These are phyloP conservation scores for Lasioglossum oenotherae DNA, from an alignment of 2,888 invertebrate species.

Conservation along the genomic window DNA sequence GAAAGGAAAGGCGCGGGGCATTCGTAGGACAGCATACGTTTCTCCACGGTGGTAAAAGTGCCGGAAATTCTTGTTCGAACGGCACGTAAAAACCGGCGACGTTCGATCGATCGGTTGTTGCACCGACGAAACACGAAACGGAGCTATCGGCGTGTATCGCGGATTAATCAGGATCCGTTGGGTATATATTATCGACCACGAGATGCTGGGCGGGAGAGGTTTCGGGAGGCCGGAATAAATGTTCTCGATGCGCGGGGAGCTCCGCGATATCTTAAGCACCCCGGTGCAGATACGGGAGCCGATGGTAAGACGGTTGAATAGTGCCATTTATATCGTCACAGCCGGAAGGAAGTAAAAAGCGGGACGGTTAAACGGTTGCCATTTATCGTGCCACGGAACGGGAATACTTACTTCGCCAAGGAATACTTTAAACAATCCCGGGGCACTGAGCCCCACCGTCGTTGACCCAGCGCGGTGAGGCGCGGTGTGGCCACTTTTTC, in stretches of 20 bases:
- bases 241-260: not conserved
- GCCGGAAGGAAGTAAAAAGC: conserved; percentile 65
- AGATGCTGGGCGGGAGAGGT: not conserved
- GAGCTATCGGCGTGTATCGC: not conserved
- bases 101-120: conserved; percentile 10
- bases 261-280: conserved; percentile 9
- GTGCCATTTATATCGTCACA: conserved; percentile 67
- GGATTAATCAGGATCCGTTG: conserved; percentile 38
- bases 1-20: conserved; percentile 21
- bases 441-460: conserved; percentile 25
- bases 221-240: not conserved
- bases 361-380: conserved; percentile 64
- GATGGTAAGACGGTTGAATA: conserved; percentile 62
- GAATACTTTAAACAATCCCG: conserved; percentile 65
- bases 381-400: conserved; percentile 64
- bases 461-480: not conserved
- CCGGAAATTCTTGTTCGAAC: not conserved
- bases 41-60: not conserved
- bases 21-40: not conserved
- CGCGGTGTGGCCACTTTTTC: conserved; percentile 34
- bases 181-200: conserved; percentile 3
- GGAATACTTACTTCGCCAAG: conserved; percentile 60
- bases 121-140: not conserved
- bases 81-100: not conserved
- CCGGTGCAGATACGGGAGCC: conserved; percentile 54